Base-by-base conservation (phyloP, 37 sponge, comb jelly and placozoan species). In the Eunapius fragilis region DNA sequence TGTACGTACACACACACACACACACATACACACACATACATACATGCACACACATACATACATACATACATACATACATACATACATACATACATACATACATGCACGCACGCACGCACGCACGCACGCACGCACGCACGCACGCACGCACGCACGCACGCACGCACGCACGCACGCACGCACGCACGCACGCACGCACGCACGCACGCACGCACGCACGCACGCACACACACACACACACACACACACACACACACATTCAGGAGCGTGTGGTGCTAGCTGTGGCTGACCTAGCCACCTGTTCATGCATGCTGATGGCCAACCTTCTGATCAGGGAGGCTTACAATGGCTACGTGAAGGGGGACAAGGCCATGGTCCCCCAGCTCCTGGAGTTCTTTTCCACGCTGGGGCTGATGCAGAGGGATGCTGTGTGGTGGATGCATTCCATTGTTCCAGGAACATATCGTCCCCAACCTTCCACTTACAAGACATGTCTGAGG, bases 391-490 rank as follows among this genome's bases (percentile, higher is more conserved):
- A 94, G 78, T 94, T 91, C 84, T 91, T 84, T 76, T 31, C 38
- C 41, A 86, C 89, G 0, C 89, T 93, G 33, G 96, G 92, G 22
- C n/a, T 80, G 28, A 96, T 96, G 50, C 94, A 96, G 78, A 80
- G 94, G 0, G 93, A 96, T 74, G 89, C 86, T 22, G 87, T 96
- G 23, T 93, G 89, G 91, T 96, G 96, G 96, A 69, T 88, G 2
- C 92, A 93, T 32, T 82, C 88, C 23, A 35, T 93, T 13, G 86
- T 96, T 0, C 91, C 89, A 11, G 82, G 50, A n/a, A 71, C 87
- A 70, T 87, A 78, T 37, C 70, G 89, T 7, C 87, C 93, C 14
- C 90, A 89, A 38, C 89, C 92, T 14, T 77, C 70, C 27, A 90
- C 85, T 67, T 95, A 95, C 73, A 95, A 86, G 77, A 25, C 79